These are phyloP conservation scores for Peromyscus melanophrys DNA, from an alignment of 2,797 vertebrate species.

Conservation along the genomic window DNA sequence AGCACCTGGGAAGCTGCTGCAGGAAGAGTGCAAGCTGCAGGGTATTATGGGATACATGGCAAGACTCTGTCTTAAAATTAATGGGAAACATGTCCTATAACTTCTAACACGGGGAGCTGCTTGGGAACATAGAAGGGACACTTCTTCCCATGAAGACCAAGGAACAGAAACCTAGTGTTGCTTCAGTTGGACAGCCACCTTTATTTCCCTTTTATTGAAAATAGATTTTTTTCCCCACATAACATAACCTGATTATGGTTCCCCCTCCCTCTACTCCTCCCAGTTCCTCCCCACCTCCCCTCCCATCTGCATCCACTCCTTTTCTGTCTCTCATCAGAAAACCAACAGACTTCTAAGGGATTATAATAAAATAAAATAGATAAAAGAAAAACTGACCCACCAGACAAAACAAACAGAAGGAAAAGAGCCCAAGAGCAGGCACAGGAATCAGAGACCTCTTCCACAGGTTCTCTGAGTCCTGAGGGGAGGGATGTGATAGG, in stretches of 20 bases:
- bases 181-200: background rate
- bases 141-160: background rate
- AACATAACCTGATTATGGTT: background rate
- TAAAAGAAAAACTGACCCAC: background rate
- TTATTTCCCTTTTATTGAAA: background rate
- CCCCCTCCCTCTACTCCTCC: too few species aligned
- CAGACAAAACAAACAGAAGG: background rate
- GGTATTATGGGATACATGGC: background rate
- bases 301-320: background rate
- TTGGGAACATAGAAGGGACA: background rate
- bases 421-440: background rate
- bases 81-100: background rate
- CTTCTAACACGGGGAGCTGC: background rate
- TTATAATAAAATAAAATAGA: background rate
- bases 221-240: background rate
- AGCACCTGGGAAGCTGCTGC: background rate
- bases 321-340: background rate
- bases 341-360: background rate
- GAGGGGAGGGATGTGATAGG: background rate
- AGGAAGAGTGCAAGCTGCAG: background rate
- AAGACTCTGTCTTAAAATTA: background rate
- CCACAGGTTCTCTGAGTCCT: background rate
- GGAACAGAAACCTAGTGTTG: background rate
- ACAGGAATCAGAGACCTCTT: background rate
- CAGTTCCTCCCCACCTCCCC: background rate